These are phyloP conservation scores for Stenotaenia linearis DNA, from an alignment of 2,888 invertebrate species.

Conservation along the genomic window DNA sequence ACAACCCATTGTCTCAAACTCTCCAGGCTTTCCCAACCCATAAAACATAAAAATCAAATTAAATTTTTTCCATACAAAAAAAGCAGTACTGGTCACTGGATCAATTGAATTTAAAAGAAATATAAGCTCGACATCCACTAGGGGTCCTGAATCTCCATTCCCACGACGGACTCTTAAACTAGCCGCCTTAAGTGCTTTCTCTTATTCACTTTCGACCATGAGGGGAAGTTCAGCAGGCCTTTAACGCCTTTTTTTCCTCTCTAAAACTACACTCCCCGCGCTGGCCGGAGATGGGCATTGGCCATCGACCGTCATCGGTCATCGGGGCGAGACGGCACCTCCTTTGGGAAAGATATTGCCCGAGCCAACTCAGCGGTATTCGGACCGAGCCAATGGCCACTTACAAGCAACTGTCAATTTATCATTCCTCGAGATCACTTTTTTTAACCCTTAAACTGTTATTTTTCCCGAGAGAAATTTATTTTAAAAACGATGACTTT, in stretches of 20 bases:
- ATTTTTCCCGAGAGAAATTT: neutral
- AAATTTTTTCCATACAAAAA: neutral
- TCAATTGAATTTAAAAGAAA: conserved; percentile 9
- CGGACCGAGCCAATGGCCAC: neutral
- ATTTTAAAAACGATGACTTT: neutral
- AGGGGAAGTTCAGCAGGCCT: neutral
- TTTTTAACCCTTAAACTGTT: neutral
- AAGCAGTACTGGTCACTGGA: neutral
- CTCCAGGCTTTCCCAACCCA: neutral
- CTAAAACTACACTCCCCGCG: neutral
- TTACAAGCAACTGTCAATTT: neutral
- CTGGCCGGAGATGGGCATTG: conserved; percentile 4
- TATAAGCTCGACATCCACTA: neutral
- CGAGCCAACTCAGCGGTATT: neutral
- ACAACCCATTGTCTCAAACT: too few species aligned
- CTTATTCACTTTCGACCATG: neutral
- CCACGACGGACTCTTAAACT: neutral
- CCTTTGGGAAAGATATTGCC: neutral
- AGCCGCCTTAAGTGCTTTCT: conserved; percentile 3
- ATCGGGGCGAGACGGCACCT: conserved; percentile 4
- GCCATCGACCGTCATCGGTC: conserved; percentile 9
- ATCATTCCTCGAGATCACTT: neutral
- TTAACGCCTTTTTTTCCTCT: neutral
- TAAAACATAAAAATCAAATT: neutral
- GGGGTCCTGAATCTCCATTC: neutral